Base-by-base conservation (phyloP, 2,888 invertebrate genomes). In the Phasia obesa region DNA sequence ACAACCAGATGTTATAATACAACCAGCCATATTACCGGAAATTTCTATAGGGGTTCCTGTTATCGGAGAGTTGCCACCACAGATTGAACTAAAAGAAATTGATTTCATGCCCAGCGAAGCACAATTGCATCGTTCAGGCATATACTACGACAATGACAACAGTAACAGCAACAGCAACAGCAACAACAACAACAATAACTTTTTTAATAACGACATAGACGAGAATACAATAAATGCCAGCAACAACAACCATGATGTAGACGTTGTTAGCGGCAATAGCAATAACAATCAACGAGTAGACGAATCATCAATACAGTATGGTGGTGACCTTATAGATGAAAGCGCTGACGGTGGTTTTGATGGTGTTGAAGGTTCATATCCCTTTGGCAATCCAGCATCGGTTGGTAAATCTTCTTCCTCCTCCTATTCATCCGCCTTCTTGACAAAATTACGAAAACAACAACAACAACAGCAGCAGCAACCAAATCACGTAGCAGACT, bases 11-110 rank as follows among this genome's bases (percentile, higher is more conserved):
- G 91, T 91, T 23, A 88, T 92, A 4, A 91, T 91, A 62, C 90
- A 92, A 77, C 91, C 91, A 7, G 91, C 91, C 9, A 86, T 90
- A 49, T 85, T 90, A n/a, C 90, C 92, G 4, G 91, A 91, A 73
- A 86, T 91, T 86, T 88, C 91, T 2, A 90, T 92, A 31, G 91
- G 91, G 13, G 91, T 92, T 19, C 91, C 91, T 0, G 90, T 92
- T 2, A 92, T 92, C 76, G 92, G 90, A 2, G 92, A 92, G 84
- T 79, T 91, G 35, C 91, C 91, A 19, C 91, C 91, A 19, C 92
- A 91, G 86, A 91, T 92, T 78, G 91, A 91, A 84, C 86, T 92
- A 2, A 91, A 90, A 85, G 91, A 91, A 87, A 90, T 91, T 84
- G 91, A 91, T 85, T 91, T 88, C 78, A 89, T 90, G 88, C 90